phyloP scores from a whole-genome alignment of 2,888 invertebrate genomes.

The Pecten maximus region DNA sequence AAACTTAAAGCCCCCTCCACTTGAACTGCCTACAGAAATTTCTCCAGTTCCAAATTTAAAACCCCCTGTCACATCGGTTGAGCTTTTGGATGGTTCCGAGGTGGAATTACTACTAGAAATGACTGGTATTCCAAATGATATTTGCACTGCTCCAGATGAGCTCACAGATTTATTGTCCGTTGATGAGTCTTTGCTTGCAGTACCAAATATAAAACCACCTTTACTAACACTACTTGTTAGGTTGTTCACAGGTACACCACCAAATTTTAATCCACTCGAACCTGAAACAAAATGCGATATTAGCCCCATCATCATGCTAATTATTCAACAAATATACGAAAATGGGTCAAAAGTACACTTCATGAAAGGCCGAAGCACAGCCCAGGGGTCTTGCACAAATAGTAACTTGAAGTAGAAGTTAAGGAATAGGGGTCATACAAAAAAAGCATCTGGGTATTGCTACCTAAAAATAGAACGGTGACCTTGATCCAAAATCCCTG shows the following conservation, averaged over 20 bases:
- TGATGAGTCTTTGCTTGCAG: conserved; percentile 45
- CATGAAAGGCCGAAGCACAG: too few species aligned
- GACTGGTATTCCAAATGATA: not conserved
- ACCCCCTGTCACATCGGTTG: conserved; percentile 39
- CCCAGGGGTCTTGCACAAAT: too few species aligned
- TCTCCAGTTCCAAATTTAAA: conserved; percentile 53
- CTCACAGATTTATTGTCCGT: not conserved
- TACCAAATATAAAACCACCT: conserved; percentile 46
- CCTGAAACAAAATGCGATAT: conserved; percentile 39
- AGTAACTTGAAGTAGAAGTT: too few species aligned
- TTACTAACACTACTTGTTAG: not conserved
- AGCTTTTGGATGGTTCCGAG: not conserved
- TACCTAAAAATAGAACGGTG: too few species aligned
- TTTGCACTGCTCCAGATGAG: not conserved
- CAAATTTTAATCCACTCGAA: conserved; percentile 45
- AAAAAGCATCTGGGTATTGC: too few species aligned
- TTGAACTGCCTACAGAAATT: conserved; percentile 23
- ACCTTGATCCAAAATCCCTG: too few species aligned
- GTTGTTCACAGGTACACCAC: not conserved
- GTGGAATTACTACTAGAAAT: not conserved
- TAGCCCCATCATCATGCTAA: too few species aligned
- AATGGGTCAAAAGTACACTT: too few species aligned
- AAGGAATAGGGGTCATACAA: too few species aligned
- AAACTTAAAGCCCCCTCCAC: conserved; percentile 51
- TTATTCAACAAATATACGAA: too few species aligned